phyloP scores from a whole-genome alignment of 2,797 vertebrate species.

The Gymnothorax reevesii region DNA sequence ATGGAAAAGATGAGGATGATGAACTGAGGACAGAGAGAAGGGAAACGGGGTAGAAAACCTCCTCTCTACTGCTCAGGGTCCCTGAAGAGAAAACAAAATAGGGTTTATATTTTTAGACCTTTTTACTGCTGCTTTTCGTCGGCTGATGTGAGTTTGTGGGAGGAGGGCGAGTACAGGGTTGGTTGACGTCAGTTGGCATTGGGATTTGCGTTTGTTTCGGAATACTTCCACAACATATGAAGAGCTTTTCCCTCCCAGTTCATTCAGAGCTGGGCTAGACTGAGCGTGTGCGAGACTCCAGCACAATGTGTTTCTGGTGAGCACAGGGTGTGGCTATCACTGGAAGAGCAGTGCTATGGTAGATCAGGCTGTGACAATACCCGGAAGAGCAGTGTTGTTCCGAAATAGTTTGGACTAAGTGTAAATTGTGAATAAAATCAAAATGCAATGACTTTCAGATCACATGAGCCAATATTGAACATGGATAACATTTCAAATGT shows the following conservation, averaged over 20 bases:
- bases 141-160: conserved; percentile 41
- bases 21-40: neutral
- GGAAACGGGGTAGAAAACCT: conserved; percentile 32
- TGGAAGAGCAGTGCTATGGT: too few species aligned
- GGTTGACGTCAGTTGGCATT: neutral
- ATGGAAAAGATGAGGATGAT: conserved; percentile 26
- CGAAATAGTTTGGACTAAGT: too few species aligned
- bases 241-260: neutral
- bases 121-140: conserved; percentile 41
- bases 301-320: too few species aligned
- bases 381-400: too few species aligned
- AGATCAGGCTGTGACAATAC: too few species aligned
- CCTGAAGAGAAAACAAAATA: conserved; percentile 40
- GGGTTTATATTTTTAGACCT: conserved; percentile 43
- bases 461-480: too few species aligned
- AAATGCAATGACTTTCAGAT: too few species aligned
- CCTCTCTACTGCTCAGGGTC: conserved; percentile 17
- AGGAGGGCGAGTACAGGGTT: neutral
- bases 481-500: too few species aligned
- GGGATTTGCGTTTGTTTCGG: neutral
- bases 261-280: neutral
- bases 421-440: too few species aligned
- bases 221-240: neutral
- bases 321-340: too few species aligned
- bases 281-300: too few species aligned